These are phyloP conservation scores for Thalassoma bifasciatum DNA, from an alignment of 2,113 vertebrate species.

Conservation along the genomic window DNA sequence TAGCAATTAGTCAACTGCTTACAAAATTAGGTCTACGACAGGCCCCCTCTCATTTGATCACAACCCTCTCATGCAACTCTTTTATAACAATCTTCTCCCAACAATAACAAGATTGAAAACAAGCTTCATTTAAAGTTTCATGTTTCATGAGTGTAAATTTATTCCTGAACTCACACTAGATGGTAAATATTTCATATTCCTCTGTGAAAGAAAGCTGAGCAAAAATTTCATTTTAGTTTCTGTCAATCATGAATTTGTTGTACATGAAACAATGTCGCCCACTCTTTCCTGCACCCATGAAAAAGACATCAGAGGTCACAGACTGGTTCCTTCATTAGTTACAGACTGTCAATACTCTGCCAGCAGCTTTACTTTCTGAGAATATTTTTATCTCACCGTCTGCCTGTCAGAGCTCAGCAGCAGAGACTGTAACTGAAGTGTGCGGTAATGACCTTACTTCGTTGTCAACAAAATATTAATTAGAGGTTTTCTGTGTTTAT, in stretches of 20 bases:
- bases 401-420: constrained; percentile 51
- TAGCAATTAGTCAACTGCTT: no score
- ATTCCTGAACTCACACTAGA: constrained; percentile 10
- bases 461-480: constrained; percentile 75
- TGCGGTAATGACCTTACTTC: constrained; percentile 75
- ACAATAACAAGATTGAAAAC: constrained; percentile 7
- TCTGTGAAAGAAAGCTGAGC: constrained; percentile 26
- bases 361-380: constrained; percentile 36
- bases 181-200: constrained; percentile 48
- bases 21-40: no score
- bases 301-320: constrained; percentile 49
- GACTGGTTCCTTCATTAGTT: constrained; percentile 33
- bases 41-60: no score
- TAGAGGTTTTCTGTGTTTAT: constrained; percentile 69
- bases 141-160: constrained; percentile 29
- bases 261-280: constrained; percentile 13
- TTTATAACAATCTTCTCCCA: not conserved
- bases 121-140: constrained; percentile 1
- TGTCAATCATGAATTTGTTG: constrained; percentile 33
- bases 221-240: constrained; percentile 34
- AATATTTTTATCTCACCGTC: constrained; percentile 55
- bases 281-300: constrained; percentile 7
- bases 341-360: constrained; percentile 46
- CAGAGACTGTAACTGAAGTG: constrained; percentile 68
- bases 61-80: not conserved